Conservation (phyloP, 2,113 vertebrate species). For the Scartelaos histophorus region DNA sequence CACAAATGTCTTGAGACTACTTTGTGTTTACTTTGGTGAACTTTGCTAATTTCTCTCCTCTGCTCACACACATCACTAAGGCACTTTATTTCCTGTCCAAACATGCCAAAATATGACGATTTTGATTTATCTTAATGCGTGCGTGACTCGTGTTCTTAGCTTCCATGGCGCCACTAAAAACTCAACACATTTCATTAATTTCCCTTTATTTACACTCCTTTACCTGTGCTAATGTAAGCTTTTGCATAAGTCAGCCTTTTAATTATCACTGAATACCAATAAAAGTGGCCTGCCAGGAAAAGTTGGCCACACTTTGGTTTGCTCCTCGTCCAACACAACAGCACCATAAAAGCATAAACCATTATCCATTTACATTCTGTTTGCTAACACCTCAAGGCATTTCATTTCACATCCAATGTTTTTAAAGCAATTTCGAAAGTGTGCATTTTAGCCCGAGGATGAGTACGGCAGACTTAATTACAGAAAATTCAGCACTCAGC, state of each 20-base stretch:
- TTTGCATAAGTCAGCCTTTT: constrained; percentile 72
- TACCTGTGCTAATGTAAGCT: constrained; percentile 71
- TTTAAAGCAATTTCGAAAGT: constrained; percentile 21
- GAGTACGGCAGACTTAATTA: neutral
- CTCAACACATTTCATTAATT: constrained; percentile 81
- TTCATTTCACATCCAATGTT: constrained; percentile 28
- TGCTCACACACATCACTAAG: constrained; percentile 77
- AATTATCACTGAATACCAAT: constrained; percentile 68
- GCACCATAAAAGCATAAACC: constrained; percentile 62
- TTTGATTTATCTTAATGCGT: constrained; percentile 77
- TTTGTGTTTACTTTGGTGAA: constrained; percentile 76
- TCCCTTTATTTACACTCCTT: constrained; percentile 76
- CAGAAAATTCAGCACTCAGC: constrained; percentile 5
- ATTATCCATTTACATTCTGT: constrained; percentile 57
- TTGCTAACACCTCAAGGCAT: constrained; percentile 45
- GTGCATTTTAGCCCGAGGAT: constrained; percentile 5
- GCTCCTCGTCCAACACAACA: constrained; percentile 44
- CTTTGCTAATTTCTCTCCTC: constrained; percentile 82
- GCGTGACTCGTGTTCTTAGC: constrained; percentile 76
- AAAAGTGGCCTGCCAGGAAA: constrained; percentile 54
- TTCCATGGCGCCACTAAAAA: constrained; percentile 78
- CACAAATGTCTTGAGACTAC: constrained; percentile 48
- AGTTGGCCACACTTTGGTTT: constrained; percentile 53
- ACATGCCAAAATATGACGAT: constrained; percentile 80
- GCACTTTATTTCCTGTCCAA: constrained; percentile 81